phyloP scores from a whole-genome alignment of 1,140 invertebrate species.

The Bombus affinis region DNA sequence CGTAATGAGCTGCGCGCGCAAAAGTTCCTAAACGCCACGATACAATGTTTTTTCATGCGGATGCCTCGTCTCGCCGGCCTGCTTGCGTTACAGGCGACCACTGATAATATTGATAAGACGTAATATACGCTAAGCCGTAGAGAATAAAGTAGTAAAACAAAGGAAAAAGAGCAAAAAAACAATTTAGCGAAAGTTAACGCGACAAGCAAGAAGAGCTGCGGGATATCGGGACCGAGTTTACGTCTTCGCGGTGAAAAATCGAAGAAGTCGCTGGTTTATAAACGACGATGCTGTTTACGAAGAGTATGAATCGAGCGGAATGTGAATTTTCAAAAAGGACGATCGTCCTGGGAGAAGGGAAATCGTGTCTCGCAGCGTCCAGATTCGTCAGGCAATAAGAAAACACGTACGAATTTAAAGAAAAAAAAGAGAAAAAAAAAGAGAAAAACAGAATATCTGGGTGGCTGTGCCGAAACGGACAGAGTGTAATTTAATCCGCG shows the following conservation, averaged over 20 bases:
- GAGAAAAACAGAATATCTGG: neutral
- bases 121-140: conserved; percentile 24
- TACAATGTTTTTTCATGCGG: conserved; percentile 68
- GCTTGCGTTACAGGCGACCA: conserved; percentile 23
- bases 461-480: conserved; percentile 2
- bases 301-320: neutral
- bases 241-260: neutral
- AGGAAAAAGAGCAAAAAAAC: neutral
- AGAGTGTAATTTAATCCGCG: neutral
- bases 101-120: conserved; percentile 45
- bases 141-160: conserved; percentile 42
- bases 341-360: neutral
- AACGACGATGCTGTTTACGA: neutral
- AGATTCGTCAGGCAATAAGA: conserved; percentile 34
- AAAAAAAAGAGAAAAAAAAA: neutral
- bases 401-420: conserved; percentile 13
- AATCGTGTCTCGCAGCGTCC: conserved; percentile 11
- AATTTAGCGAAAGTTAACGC: no score
- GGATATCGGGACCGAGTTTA: neutral
- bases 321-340: neutral
- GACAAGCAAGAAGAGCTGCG: neutral
- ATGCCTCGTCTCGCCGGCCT: conserved; percentile 59
- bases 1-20: conserved; percentile 82
- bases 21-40: conserved; percentile 80
- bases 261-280: neutral